Evolutionary conservation across 2,113 vertebrate species (phyloP).

Genomic region (Natator depressus): DNA sequence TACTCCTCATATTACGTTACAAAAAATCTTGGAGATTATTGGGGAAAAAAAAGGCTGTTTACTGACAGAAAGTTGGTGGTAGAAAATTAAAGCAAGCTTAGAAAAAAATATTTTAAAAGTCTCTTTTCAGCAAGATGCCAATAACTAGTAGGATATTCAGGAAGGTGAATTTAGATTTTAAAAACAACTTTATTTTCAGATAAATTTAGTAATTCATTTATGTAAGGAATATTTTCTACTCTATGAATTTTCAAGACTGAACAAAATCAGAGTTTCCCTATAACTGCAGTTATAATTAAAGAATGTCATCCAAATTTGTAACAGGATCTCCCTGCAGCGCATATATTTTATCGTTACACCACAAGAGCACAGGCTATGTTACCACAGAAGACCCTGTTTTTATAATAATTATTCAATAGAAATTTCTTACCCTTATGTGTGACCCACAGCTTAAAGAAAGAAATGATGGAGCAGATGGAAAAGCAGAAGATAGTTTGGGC

Average conservation of each 20-base stretch:
- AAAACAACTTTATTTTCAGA: background rate
- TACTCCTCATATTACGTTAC: background rate
- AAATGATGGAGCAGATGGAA: background rate
- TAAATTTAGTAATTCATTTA: background rate
- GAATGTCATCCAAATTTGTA: background rate
- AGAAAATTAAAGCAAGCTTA: background rate
- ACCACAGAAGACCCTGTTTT: background rate
- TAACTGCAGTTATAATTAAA: background rate
- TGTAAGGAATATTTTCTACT: background rate
- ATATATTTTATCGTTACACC: background rate
- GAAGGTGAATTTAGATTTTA: background rate
- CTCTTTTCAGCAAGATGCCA: background rate
- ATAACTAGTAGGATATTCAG: background rate
- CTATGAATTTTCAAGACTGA: background rate
- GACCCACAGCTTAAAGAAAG: background rate
- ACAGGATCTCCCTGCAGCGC: background rate
- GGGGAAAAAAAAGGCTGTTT: background rate
- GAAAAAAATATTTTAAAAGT: background rate
- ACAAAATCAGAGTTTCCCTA: background rate
- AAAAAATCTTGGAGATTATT: background rate
- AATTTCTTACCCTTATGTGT: rapidly evolving
- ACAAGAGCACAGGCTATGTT: background rate
- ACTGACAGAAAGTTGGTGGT: background rate
- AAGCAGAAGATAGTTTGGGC: background rate
- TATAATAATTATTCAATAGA: background rate